phyloP scores from a whole-genome alignment of 2,113 vertebrate species.

The Sinocyclocheilus rhinocerous region DNA sequence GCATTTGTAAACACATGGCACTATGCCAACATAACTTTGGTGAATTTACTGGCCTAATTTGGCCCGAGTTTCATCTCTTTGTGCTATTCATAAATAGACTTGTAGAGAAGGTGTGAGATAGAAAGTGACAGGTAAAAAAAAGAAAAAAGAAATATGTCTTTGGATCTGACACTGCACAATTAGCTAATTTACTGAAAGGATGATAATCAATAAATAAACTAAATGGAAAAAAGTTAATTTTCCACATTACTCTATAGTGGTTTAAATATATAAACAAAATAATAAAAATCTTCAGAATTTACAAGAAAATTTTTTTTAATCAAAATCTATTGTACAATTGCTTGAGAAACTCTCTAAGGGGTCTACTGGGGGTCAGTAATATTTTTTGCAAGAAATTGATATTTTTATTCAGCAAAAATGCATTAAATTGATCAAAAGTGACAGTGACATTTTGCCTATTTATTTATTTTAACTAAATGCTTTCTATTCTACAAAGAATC shows the following conservation, averaged over 20 bases:
- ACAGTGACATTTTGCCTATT: not conserved
- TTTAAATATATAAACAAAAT: not conserved
- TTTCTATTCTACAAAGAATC: not conserved
- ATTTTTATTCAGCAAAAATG: not conserved
- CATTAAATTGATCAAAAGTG: not conserved
- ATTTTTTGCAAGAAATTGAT: too few relatives aligned
- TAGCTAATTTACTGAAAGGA: not conserved
- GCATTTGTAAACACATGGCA: conserved; percentile 58
- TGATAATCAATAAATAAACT: not conserved
- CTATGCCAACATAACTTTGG: conserved; percentile 30
- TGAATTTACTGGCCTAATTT: conserved; percentile 41
- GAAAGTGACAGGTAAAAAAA: not conserved
- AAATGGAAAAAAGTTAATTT: not conserved
- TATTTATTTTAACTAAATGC: too few relatives aligned
- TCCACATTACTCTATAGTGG: not conserved
- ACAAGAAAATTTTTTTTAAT: too few relatives aligned
- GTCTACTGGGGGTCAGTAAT: too few relatives aligned
- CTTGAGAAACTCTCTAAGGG: not conserved
- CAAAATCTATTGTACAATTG: not conserved
- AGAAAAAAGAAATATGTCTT: not conserved
- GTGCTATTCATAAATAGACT: conserved; percentile 15
- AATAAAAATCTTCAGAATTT: not conserved
- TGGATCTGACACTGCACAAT: not conserved
- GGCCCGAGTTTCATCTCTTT: conserved; percentile 45
- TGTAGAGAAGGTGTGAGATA: not conserved